Conservation (phyloP, 2,113 vertebrate species). For the Alligator mississippiensis region DNA sequence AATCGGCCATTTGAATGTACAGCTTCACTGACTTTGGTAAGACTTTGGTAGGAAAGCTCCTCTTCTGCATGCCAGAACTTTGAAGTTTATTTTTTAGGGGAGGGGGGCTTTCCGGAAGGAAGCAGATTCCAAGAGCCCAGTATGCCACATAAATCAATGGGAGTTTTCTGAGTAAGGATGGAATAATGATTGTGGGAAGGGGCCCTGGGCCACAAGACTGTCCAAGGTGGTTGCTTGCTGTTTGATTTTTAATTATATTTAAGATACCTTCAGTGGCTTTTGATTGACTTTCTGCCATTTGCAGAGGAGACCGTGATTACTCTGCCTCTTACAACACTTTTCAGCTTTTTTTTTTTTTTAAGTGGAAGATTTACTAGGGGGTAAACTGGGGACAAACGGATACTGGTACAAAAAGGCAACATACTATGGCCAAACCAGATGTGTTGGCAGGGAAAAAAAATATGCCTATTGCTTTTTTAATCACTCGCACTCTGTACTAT, state of each 20-base stretch:
- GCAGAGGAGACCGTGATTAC: constrained; percentile 49
- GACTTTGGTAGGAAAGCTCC: neutral
- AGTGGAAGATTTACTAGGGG: constrained; percentile 36
- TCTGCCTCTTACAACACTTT: constrained; percentile 36
- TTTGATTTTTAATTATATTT: constrained; percentile 69
- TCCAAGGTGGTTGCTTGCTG: constrained; percentile 58
- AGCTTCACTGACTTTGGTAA: neutral
- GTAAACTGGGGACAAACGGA: neutral
- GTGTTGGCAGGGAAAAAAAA: neutral
- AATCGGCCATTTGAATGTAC: constrained; percentile 32
- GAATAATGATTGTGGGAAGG: constrained; percentile 47
- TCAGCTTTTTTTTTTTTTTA: neutral
- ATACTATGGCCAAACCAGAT: constrained; percentile 43
- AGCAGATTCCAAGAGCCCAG: neutral
- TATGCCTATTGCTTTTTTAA: constrained; percentile 11
- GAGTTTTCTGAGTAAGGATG: constrained; percentile 43
- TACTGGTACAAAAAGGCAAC: constrained; percentile 22
- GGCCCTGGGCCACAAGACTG: constrained; percentile 43
- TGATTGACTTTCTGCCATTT: constrained; percentile 56
- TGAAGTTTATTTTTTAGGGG: neutral
- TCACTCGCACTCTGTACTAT: neutral
- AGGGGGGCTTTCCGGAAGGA: neutral
- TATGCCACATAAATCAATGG: neutral
- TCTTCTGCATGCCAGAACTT: constrained; percentile 19
- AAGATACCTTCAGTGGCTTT: constrained; percentile 62